These are phyloP conservation scores for Halyomorpha halys DNA, from an alignment of 1,140 invertebrate species.

Conservation along the genomic window DNA sequence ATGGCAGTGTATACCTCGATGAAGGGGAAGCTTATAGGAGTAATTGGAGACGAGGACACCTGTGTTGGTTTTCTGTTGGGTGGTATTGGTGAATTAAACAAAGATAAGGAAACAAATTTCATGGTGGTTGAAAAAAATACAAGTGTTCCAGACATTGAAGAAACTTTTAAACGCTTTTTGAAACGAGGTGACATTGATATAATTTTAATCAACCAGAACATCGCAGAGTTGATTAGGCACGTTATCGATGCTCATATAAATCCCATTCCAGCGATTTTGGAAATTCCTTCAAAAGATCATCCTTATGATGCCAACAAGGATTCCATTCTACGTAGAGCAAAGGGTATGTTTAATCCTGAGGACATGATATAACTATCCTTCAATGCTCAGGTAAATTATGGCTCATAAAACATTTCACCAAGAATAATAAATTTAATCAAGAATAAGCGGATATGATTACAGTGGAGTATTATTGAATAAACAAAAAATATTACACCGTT, in stretches of 20 bases:
- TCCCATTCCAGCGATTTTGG: conserved; percentile 90
- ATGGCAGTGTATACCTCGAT: conserved; percentile 78
- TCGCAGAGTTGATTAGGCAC: conserved; percentile 96
- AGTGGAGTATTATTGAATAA: too few relatives aligned
- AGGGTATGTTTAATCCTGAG: conserved; percentile 81
- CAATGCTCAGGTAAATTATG: too few relatives aligned
- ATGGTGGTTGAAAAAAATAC: conserved; percentile 98
- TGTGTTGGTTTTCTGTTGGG: conserved; percentile 97
- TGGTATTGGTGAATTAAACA: conserved; percentile 97
- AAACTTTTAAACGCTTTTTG: conserved; percentile 89
- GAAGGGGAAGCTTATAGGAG: conserved; percentile 93
- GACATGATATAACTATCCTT: conserved; percentile 37
- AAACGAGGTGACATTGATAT: conserved; percentile 98
- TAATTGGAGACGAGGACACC: conserved; percentile 99
- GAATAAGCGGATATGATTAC: too few relatives aligned
- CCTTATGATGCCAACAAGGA: conserved; percentile 98
- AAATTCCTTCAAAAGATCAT: conserved; percentile 99
- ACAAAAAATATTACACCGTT: too few relatives aligned
- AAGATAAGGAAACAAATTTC: conserved; percentile 95
- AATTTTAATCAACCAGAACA: conserved; percentile 97
- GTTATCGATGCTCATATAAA: conserved; percentile 87
- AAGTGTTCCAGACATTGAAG: conserved; percentile 90
- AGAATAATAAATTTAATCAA: too few relatives aligned
- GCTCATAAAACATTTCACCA: too few relatives aligned
- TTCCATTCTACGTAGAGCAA: conserved; percentile 89